These are phyloP conservation scores for Lycorma delicatula DNA, from an alignment of 1,140 invertebrate genomes.

Conservation along the genomic window DNA sequence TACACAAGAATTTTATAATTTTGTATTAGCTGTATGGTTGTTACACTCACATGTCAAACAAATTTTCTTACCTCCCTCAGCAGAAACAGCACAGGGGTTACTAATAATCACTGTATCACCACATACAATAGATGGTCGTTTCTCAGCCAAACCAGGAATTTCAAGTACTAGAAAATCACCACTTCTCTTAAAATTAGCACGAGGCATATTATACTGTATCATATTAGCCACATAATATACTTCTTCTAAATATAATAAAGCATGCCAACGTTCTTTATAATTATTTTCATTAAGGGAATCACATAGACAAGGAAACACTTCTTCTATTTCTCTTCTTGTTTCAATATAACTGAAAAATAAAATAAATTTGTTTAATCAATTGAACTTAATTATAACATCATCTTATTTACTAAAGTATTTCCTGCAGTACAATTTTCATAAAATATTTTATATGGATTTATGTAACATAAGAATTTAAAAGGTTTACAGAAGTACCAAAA, in stretches of 20 bases:
- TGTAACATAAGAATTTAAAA: too few species aligned
- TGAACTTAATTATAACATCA: too few species aligned
- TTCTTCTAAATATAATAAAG: constrained; percentile 73
- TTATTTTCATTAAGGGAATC: constrained; percentile 29
- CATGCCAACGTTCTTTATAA: constrained; percentile 40
- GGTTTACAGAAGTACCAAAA: too few species aligned
- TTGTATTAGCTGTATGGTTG: too few species aligned
- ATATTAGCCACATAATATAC: constrained; percentile 33
- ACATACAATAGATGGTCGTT: constrained; percentile 69
- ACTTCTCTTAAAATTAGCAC: constrained; percentile 41
- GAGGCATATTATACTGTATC: constrained; percentile 44
- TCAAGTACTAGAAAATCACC: constrained; percentile 63
- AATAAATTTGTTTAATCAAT: too few species aligned
- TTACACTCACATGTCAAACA: too few species aligned
- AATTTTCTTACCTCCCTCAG: not conserved
- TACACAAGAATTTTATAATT: too few species aligned
- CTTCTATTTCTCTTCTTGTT: not conserved
- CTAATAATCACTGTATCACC: constrained; percentile 61
- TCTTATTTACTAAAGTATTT: too few species aligned
- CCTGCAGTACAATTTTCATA: too few species aligned
- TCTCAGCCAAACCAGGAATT: constrained; percentile 73
- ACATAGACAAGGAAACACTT: not conserved
- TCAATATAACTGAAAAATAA: constrained; percentile 40
- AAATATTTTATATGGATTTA: too few species aligned
- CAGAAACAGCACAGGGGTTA: not conserved